Evolutionary conservation across 2,888 invertebrate genomes (phyloP).

Genomic region (Chrysolina haemoptera): DNA sequence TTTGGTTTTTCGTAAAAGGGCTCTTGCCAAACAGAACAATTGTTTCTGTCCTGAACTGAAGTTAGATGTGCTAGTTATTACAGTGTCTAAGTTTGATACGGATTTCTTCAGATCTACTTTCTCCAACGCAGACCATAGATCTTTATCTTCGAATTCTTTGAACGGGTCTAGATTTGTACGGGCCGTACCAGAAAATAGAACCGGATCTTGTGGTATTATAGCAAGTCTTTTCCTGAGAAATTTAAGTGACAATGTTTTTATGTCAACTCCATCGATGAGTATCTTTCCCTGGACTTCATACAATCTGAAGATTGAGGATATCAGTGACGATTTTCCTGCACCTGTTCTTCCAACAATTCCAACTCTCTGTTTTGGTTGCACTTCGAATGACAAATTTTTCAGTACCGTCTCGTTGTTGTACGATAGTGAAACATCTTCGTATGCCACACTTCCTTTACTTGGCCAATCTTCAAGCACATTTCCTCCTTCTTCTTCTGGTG

Average conservation of each 20-base stretch:
- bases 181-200: slow-evolving; percentile 88
- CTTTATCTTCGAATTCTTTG: slow-evolving; percentile 81
- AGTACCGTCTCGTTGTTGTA: slow-evolving; percentile 83
- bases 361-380: slow-evolving; percentile 79
- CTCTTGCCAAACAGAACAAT: slow-evolving; percentile 72
- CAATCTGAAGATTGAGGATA: slow-evolving; percentile 85
- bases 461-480: slow-evolving; percentile 80
- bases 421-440: slow-evolving; percentile 78
- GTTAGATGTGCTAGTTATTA: slow-evolving; percentile 51
- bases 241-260: slow-evolving; percentile 78
- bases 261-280: slow-evolving; percentile 84
- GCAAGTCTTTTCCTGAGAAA: slow-evolving; percentile 82
- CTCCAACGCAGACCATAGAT: slow-evolving; percentile 87
- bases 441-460: slow-evolving; percentile 77
- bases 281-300: slow-evolving; percentile 84
- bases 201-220: slow-evolving; percentile 89
- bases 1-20: slow-evolving; percentile 70
- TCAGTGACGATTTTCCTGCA: slow-evolving; percentile 85
- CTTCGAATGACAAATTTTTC: slow-evolving; percentile 77
- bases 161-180: slow-evolving; percentile 92
- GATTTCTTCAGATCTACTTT: slow-evolving; percentile 78
- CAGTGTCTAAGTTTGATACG: slow-evolving; percentile 73
- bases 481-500: slow-evolving; percentile 63
- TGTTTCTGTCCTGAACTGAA: slow-evolving; percentile 74
- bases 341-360: slow-evolving; percentile 88